Evolutionary conservation across 2,888 invertebrate species (phyloP), one percentile per base, ranked within the genome.

Genomic region (Zaprionus bogoriensis): DNA sequence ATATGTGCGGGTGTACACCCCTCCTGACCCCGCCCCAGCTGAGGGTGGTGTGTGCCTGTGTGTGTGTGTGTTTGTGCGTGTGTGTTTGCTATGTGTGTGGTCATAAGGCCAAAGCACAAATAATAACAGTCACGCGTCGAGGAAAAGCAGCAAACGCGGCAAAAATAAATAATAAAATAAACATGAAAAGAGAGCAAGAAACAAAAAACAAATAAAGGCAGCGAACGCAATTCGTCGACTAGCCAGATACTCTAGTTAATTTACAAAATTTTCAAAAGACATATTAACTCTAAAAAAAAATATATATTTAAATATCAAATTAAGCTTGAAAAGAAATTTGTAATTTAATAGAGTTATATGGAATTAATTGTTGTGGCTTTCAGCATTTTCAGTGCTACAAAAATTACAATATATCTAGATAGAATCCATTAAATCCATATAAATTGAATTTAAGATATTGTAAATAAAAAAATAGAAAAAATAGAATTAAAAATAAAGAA

Each of bases 71-170:
- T 12, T 14, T 39, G 50, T 42, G 36, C 20, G 38, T 12, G 20
- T 39, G 50, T 39, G 36, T 23, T 32, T 39, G 14, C 45, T 55
- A 46, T 63, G 63, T 62, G 73, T 74, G 66, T 82, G 83, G 77
- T 87, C 82, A 84, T 81, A 70, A 74, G 85, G 76, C 87, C 81
- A 84, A 74, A 75, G 66, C 79, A 68, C 83, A 87, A 85, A 82
- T 82, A 83, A 75, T 83, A 85, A 75, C 80, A 80, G 80, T 83
- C 87, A 77, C 80, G 77, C 84, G 81, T 72, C 59, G 59, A 39
- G 67, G 47, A 63, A 67, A 77, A 75, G 60, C 51, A 68, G 76
- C 83, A 79, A 67, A 85, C 84, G 69, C 77, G 51, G 83, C 79
- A 76, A 85, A 87, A 81, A 85, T 75, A 79, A 80, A 79, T 82